Evolutionary conservation across 2,888 invertebrate species (phyloP).

Genomic region (Dichetophora obliterata): DNA sequence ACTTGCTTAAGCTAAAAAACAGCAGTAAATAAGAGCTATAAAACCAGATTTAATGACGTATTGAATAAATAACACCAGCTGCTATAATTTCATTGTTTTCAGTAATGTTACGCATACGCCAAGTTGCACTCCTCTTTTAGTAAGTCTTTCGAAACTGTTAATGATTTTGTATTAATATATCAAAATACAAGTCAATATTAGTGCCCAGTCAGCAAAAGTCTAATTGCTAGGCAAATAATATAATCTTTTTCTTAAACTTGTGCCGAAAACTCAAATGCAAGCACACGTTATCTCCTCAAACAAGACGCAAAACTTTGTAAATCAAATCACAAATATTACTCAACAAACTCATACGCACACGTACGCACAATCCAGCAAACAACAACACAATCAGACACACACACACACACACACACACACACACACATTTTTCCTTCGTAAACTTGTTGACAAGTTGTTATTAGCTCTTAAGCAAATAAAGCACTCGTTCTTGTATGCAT

Average conservation of each 20-base stretch:
- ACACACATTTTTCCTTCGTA: too few relatives aligned
- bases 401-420: too few relatives aligned
- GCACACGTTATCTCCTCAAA: not conserved
- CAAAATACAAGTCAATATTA: too few relatives aligned
- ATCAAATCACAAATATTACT: constrained; percentile 13
- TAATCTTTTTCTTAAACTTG: not conserved
- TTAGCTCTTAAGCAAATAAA: not conserved
- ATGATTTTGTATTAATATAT: too few relatives aligned
- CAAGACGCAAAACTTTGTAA: constrained; percentile 15
- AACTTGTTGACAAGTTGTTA: not conserved
- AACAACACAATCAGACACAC: not conserved
- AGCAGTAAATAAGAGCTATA: too few relatives aligned
- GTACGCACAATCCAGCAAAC: not conserved
- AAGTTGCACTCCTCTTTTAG: too few relatives aligned
- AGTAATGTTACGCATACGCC: not conserved
- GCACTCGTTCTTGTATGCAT: not conserved
- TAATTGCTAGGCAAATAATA: constrained; percentile 19
- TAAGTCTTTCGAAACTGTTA: too few relatives aligned
- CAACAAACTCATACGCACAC: not conserved
- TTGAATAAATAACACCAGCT: too few relatives aligned
- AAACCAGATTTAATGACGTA: too few relatives aligned
- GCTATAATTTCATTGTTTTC: too few relatives aligned
- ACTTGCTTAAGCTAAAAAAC: too few relatives aligned
- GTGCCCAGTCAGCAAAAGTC: not conserved
- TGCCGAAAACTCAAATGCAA: not conserved